A percentile compares a stretch with the other conserved stretches of the same genome.
Evolutionary conservation across 2,113 vertebrate genomes (phyloP).

Genomic region (Tricholaema leucomelas): DNA sequence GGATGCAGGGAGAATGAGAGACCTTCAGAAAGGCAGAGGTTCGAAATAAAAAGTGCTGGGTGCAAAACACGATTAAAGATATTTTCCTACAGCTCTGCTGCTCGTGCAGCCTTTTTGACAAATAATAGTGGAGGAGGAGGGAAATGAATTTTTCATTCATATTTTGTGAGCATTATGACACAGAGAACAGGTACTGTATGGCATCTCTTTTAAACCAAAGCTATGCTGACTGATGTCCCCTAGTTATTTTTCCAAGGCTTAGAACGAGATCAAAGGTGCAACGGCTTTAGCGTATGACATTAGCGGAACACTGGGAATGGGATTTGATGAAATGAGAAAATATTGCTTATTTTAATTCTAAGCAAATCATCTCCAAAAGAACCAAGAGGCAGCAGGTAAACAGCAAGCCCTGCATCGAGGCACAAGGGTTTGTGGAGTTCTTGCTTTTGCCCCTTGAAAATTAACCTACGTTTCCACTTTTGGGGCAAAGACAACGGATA

Average conservation of each 20-base stretch:
- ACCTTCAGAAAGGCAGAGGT: constrained; percentile 69
- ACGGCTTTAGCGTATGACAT: constrained; percentile 54
- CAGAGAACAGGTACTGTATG: constrained; percentile 53
- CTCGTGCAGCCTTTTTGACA: constrained; percentile 56
- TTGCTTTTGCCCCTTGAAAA: not conserved
- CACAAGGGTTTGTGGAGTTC: not conserved
- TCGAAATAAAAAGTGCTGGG: constrained; percentile 66
- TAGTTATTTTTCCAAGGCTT: constrained; percentile 73
- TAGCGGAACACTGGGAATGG: constrained; percentile 69
- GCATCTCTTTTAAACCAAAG: constrained; percentile 67
- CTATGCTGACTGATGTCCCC: constrained; percentile 71
- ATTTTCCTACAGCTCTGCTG: constrained; percentile 68
- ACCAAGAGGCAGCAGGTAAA: constrained; percentile 59
- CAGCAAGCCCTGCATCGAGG: not conserved
- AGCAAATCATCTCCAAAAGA: constrained; percentile 51
- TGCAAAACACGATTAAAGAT: constrained; percentile 70
- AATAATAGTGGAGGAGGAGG: constrained; percentile 54
- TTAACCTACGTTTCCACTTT: not conserved
- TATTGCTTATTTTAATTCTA: constrained; percentile 65
- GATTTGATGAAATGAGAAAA: constrained; percentile 74
- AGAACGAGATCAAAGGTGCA: constrained; percentile 73
- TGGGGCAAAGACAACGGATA: not conserved
- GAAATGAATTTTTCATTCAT: constrained; percentile 72
- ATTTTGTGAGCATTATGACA: constrained; percentile 73
- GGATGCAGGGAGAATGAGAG: constrained; percentile 61